Percentiles rank a stretch among this genome's conserved stretches.
Evolutionary conservation across 2,113 vertebrate species (phyloP).

Genomic region (Poicephalus gulielmi): DNA sequence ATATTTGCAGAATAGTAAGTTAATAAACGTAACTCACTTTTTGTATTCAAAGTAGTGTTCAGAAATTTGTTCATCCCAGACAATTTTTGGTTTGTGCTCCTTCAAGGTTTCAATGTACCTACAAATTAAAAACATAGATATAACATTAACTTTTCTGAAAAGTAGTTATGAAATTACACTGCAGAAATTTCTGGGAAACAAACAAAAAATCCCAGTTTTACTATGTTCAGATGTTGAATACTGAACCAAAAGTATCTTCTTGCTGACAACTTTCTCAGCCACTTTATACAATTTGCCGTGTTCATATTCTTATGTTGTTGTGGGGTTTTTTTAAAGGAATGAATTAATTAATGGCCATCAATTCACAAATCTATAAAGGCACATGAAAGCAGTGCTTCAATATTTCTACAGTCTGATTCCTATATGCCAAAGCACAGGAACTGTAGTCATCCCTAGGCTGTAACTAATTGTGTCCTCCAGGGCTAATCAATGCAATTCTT

Average conservation of each 20-base stretch:
- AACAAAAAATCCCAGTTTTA: neutral
- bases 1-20: neutral
- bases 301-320: neutral
- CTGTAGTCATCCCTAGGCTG: neutral
- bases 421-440: neutral
- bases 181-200: neutral
- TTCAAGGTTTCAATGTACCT: constrained; percentile 92
- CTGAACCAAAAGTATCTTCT: neutral
- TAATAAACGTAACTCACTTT: constrained; percentile 76
- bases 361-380: neutral
- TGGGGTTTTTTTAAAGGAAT: neutral
- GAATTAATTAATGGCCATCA: neutral
- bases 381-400: neutral
- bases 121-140: constrained; percentile 11
- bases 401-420: neutral
- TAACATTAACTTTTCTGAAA: neutral
- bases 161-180: neutral
- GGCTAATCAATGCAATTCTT: neutral
- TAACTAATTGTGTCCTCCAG: neutral
- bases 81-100: constrained; percentile 86
- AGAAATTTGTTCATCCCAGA: constrained; percentile 88
- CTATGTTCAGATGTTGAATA: neutral
- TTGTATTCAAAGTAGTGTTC: constrained; percentile 94
- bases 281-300: neutral
- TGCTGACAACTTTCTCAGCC: neutral